Evolutionary conservation across 2,113 vertebrate genomes (phyloP).

Genomic region (Anhinga rufa): DNA sequence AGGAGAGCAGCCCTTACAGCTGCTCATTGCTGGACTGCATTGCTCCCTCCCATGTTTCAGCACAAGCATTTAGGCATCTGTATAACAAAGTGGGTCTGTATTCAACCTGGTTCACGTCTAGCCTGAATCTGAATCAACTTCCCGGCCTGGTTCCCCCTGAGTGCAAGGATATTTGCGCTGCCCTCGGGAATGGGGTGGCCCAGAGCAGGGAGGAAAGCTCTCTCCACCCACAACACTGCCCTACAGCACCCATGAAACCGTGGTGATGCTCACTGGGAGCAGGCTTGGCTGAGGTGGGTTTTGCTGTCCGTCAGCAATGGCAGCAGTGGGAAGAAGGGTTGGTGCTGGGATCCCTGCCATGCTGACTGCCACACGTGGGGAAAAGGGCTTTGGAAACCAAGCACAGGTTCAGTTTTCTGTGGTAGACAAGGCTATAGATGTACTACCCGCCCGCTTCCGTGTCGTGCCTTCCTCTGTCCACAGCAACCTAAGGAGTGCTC

Average conservation of each 20-base stretch:
- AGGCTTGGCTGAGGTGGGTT: neutral
- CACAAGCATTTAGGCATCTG: neutral
- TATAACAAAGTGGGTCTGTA: neutral
- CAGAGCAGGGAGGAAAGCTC: neutral
- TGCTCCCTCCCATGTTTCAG: neutral
- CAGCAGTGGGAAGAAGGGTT: neutral
- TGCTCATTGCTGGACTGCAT: neutral
- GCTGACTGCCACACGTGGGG: fast-evolving
- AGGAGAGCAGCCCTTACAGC: neutral
- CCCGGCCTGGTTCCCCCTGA: neutral
- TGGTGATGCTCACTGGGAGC: neutral
- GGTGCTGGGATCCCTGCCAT: too few relatives aligned
- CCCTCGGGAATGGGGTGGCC: neutral
- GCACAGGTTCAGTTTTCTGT: neutral
- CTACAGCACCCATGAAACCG: neutral
- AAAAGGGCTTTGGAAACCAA: neutral
- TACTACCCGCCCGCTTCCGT: fast-evolving
- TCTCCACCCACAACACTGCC: neutral
- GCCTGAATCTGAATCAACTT: neutral
- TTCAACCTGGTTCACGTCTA: neutral
- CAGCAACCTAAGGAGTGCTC: neutral
- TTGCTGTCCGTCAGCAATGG: neutral
- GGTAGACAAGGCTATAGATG: neutral
- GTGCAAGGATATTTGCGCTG: neutral
- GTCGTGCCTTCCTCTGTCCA: fast-evolving